Evolutionary conservation across 2,797 vertebrate genomes (phyloP).

Genomic region (Mus spretus): DNA sequence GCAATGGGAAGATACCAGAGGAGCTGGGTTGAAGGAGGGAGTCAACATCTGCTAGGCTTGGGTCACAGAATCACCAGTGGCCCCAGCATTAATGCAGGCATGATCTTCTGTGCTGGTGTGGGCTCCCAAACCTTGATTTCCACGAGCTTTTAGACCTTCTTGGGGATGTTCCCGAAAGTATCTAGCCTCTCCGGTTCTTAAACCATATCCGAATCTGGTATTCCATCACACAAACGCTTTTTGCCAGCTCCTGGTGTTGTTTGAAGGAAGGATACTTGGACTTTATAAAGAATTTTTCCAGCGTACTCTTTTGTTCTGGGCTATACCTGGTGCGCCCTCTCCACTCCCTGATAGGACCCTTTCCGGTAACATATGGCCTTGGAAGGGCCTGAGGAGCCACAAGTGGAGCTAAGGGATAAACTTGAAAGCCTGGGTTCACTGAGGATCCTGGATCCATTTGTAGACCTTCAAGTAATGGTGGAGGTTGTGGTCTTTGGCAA

Average conservation of each 20-base stretch:
- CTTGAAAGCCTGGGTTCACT: neutral
- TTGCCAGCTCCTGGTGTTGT: neutral
- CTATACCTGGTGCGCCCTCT: neutral
- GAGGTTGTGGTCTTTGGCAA: too few species aligned
- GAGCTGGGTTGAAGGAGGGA: neutral
- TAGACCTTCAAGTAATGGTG: neutral
- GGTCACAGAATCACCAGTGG: neutral
- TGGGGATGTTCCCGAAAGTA: neutral
- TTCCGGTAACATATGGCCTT: neutral
- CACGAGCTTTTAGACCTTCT: neutral
- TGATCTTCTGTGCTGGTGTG: neutral
- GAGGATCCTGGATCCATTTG: neutral
- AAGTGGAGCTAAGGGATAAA: neutral
- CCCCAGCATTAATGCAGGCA: neutral
- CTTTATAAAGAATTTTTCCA: neutral
- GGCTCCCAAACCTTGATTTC: neutral
- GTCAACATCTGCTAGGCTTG: neutral
- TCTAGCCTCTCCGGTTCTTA: neutral
- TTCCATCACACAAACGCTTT: neutral
- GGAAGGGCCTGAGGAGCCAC: neutral
- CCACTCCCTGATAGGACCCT: neutral
- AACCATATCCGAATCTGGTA: neutral
- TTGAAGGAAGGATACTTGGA: neutral
- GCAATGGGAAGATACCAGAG: neutral
- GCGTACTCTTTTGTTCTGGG: neutral